Evolutionary conservation across 30 jellyfish, hydroid and myxozoan genomes (phyloP).

Genomic region (Pseudorhiza aurosa): DNA sequence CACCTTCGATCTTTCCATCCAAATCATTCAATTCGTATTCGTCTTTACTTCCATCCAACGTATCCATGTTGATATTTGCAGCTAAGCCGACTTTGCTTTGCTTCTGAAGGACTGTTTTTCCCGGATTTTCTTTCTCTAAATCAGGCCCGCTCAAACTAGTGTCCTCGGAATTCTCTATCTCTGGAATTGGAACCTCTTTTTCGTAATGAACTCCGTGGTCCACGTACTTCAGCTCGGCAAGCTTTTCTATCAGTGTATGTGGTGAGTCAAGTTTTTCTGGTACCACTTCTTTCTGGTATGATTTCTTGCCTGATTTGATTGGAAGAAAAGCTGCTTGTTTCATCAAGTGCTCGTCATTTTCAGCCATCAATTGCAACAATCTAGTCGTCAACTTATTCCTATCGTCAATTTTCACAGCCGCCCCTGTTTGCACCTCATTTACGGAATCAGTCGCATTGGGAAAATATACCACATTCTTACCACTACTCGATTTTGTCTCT

Average conservation of each 20-base stretch:
- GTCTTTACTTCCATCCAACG: conserved; percentile 38
- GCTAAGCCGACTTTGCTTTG: conserved; percentile 30
- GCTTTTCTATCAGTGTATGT: conserved; percentile 26
- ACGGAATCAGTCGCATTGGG: not conserved
- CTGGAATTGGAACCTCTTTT: conserved; percentile 20
- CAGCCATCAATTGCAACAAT: conserved; percentile 39
- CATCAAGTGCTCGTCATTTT: conserved; percentile 20
- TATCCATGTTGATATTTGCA: conserved; percentile 35
- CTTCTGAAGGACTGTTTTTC: conserved; percentile 45
- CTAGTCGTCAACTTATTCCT: conserved; percentile 20
- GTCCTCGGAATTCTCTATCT: conserved; percentile 23
- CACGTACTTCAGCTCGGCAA: conserved; percentile 31
- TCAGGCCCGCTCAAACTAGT: not conserved
- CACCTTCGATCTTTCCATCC: conserved; percentile 57
- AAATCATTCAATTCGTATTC: conserved; percentile 6
- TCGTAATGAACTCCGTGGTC: not conserved
- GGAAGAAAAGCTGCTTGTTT: conserved; percentile 2
- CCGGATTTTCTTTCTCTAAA: conserved; percentile 44
- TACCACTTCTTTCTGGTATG: not conserved
- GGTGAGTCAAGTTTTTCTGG: conserved; percentile 39
- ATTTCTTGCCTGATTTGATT: not conserved
- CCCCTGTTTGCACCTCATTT: not conserved
- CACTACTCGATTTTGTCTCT: not conserved
- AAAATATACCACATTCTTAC: not conserved
- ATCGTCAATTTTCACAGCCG: not conserved